Evolutionary conservation across 2,888 invertebrate species (phyloP).

Genomic region (Tineola bisselliella): DNA sequence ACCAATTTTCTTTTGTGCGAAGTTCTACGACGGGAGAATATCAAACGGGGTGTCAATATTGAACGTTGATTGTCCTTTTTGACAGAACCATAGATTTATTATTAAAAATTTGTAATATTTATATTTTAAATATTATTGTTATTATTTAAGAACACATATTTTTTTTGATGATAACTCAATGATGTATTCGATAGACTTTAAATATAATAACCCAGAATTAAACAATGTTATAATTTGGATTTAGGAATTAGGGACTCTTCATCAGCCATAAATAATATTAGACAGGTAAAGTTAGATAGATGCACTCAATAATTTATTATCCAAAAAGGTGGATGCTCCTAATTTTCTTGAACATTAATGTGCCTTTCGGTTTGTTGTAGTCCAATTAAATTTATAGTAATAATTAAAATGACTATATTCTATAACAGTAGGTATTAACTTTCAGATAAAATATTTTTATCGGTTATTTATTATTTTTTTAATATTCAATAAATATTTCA

Average conservation of each 20-base stretch:
- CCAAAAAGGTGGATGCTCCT: conserved; percentile 24
- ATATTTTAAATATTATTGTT: background rate
- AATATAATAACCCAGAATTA: too few relatives aligned
- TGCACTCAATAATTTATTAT: conserved; percentile 14
- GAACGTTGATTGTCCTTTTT: conserved; percentile 1
- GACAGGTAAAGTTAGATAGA: background rate
- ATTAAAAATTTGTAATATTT: background rate
- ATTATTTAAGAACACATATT: too few relatives aligned
- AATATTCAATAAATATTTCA: too few relatives aligned
- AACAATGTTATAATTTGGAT: too few relatives aligned
- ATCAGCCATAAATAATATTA: background rate
- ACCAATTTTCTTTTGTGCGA: conserved; percentile 64
- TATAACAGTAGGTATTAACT: too few relatives aligned
- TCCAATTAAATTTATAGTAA: background rate
- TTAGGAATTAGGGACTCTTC: background rate
- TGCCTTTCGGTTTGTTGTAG: background rate
- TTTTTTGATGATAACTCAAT: too few relatives aligned
- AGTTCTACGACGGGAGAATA: conserved; percentile 56
- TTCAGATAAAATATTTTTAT: too few relatives aligned
- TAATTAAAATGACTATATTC: background rate
- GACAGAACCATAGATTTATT: background rate
- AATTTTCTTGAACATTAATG: conserved; percentile 22
- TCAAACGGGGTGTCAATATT: conserved; percentile 29
- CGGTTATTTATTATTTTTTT: too few relatives aligned
- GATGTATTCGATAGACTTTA: too few relatives aligned